Evolutionary conservation across 1,140 invertebrate genomes (phyloP), one percentile per base, ranked within the genome.

Genomic region (Colletes gigas): DNA sequence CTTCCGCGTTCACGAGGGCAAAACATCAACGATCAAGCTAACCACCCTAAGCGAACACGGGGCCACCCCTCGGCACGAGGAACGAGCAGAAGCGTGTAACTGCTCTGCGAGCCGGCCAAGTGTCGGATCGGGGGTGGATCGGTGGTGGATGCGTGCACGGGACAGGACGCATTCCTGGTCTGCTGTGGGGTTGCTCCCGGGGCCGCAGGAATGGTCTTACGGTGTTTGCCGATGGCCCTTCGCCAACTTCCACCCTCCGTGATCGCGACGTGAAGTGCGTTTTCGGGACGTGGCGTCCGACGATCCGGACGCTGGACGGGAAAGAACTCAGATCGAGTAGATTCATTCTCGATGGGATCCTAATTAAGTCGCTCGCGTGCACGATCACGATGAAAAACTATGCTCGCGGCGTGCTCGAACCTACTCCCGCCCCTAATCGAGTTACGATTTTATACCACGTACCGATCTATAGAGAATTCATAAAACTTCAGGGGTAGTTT

Each of bases 11-110:
- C 65, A 69, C 84, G 78, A 69, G 88, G 89, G 88, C 89, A 86
- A 91, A 91, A 91, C 91, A 92, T 92, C 91, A 92, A 92, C 90
- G 91, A 92, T 92, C 91, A 89, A 90, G 83, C 89, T 81, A 86
- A 85, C 84, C 83, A 82, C 81, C 84, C 83, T 72, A 81, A 85
- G 73, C 84, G 84, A 85, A 74, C 80, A 30, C 47, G 68, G 77
- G 69, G 59, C 69, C 74, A 59, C 60, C 84, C 83, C 71, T 82
- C 67, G 57, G 30, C 39, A 39, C 69, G 59, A 65, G 71, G 41
- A 44, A 80, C 50, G 44, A 50, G 41, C 67, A 84, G 78, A 81
- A 62, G 85, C 85, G 80, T 86, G 84, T 87, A 87, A 87, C 85
- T 87, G 84, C 85, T 41, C 21, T 77, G 82, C 77, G 81, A 86